These are phyloP conservation scores for Oxytorus armatus DNA, from an alignment of 2,888 invertebrate species.

Conservation along the genomic window DNA sequence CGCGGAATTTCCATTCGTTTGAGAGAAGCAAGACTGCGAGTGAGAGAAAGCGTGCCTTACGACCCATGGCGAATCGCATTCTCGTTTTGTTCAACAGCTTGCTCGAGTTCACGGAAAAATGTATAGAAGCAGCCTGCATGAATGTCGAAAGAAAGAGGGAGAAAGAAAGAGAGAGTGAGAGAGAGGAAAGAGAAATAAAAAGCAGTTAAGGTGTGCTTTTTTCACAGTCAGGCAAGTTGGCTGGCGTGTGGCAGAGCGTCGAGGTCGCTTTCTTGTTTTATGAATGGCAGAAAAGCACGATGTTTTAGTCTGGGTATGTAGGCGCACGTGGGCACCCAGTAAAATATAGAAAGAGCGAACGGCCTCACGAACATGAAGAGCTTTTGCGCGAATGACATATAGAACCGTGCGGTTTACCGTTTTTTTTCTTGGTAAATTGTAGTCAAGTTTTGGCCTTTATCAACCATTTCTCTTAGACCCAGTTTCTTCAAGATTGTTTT, in stretches of 20 bases:
- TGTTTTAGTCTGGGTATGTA: slow-evolving; percentile 5
- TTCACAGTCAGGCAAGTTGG: slow-evolving; percentile 26
- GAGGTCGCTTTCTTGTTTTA: slow-evolving; percentile 59
- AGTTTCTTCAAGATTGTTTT: too few relatives aligned
- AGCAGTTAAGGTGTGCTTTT: slow-evolving; percentile 27
- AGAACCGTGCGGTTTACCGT: neutral
- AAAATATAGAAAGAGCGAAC: neutral
- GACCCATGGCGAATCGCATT: slow-evolving; percentile 43
- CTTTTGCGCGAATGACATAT: neutral
- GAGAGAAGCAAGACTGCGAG: slow-evolving; percentile 23
- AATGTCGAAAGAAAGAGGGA: slow-evolving; percentile 22
- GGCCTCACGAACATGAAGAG: neutral
- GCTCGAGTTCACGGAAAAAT: slow-evolving; percentile 35
- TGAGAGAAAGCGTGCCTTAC: slow-evolving; percentile 12
- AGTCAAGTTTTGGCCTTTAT: neutral
- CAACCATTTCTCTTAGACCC: too few relatives aligned
- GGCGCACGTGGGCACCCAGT: slow-evolving; percentile 16
- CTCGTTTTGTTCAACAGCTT: slow-evolving; percentile 53
- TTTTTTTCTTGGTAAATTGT: neutral
- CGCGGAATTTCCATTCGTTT: slow-evolving; percentile 58
- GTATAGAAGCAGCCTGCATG: slow-evolving; percentile 16
- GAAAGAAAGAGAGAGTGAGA: slow-evolving; percentile 13
- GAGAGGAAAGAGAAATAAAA: slow-evolving; percentile 25
- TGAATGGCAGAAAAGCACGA: slow-evolving; percentile 54
- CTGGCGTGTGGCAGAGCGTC: slow-evolving; percentile 32